These are phyloP conservation scores for Peromyscus aztecus DNA, from an alignment of 2,797 vertebrate species.

Conservation along the genomic window DNA sequence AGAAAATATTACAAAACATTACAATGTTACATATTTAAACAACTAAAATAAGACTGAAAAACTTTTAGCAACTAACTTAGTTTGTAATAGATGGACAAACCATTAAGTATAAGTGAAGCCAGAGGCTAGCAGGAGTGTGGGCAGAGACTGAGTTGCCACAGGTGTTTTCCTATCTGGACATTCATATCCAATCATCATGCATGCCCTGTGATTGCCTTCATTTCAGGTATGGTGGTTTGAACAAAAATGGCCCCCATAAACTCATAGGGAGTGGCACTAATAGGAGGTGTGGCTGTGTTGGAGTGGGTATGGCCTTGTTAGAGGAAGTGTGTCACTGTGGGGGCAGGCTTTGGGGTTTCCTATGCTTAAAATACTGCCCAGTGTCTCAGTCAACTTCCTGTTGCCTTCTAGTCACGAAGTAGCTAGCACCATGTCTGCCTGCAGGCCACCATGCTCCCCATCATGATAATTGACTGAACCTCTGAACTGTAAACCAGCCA, in stretches of 20 bases:
- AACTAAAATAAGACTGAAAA: constrained; percentile 62
- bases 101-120: neutral
- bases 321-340: neutral
- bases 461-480: neutral
- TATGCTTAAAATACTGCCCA: neutral
- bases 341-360: neutral
- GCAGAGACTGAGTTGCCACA: neutral
- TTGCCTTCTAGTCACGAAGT: neutral
- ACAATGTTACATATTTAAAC: constrained; percentile 49
- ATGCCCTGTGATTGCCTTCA: neutral
- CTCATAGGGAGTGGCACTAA: neutral
- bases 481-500: neutral
- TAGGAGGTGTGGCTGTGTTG: neutral
- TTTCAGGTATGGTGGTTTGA: neutral
- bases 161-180: neutral
- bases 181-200: neutral
- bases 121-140: neutral
- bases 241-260: neutral
- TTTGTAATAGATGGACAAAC: neutral
- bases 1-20: constrained; percentile 86
- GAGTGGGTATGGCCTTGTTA: neutral
- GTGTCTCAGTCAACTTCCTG: neutral
- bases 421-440: neutral
- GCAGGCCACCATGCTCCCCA: neutral
- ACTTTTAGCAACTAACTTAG: constrained; percentile 37